Conservation (phyloP, 92 coral and sea anemone species). For the Epizoanthus rinbou region DNA sequence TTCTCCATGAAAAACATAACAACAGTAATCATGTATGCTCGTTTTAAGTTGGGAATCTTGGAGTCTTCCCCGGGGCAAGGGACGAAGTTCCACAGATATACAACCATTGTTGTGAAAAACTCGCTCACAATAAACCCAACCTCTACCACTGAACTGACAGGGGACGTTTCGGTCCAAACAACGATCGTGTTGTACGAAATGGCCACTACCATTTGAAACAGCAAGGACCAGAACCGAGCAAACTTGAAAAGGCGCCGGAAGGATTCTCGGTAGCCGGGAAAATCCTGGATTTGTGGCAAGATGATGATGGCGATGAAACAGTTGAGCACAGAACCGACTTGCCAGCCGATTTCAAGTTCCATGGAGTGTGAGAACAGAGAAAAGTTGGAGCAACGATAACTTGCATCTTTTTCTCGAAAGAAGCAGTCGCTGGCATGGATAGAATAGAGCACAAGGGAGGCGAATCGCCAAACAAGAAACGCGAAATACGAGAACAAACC, state of each 20-base stretch:
- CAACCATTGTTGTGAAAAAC: constrained; percentile 27
- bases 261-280: constrained; percentile 28
- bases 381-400: constrained; percentile 34
- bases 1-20: constrained; percentile 29
- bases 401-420: background rate
- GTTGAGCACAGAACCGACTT: constrained; percentile 31
- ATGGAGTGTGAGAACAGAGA: background rate
- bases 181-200: constrained; percentile 37
- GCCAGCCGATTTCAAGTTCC: no score
- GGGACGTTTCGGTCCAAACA: constrained; percentile 27
- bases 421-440: no score
- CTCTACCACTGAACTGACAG: constrained; percentile 20
- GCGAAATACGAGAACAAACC: no score
- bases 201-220: background rate
- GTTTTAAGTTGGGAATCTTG: background rate
- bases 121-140: constrained; percentile 21
- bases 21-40: constrained; percentile 16
- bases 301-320: constrained; percentile 23
- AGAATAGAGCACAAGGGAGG: no score
- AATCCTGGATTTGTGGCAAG: constrained; percentile 15
- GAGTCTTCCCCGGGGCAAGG: constrained; percentile 34
- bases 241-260: constrained; percentile 31
- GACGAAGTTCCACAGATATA: constrained; percentile 44
- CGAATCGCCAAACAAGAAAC: no score
- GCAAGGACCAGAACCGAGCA: no score